Conservation (phyloP, 1,140 invertebrate genomes). For the Lysiphlebus fabarum region DNA sequence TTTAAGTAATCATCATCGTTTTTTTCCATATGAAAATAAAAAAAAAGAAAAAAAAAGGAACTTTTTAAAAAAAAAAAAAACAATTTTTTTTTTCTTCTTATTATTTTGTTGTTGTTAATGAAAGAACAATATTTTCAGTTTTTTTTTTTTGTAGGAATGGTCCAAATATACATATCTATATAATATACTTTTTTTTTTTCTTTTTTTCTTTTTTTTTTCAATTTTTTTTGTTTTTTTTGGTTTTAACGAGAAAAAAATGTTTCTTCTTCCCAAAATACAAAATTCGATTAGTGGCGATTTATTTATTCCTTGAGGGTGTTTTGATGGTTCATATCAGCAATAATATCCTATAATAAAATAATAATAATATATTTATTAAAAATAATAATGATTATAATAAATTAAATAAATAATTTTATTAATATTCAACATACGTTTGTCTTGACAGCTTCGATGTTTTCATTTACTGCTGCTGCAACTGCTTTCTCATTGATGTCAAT, state of each 20-base stretch:
- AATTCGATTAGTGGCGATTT: conserved; percentile 44
- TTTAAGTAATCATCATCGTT: too few relatives aligned
- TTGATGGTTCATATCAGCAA: conserved; percentile 49
- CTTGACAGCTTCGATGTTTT: conserved; percentile 46
- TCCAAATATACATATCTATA: conserved; percentile 57
- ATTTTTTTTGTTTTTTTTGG: conserved; percentile 53
- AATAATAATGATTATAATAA: too few relatives aligned
- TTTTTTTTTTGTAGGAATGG: conserved; percentile 53
- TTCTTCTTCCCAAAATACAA: conserved; percentile 55
- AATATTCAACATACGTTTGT: conserved; percentile 38
- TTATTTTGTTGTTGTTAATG: conserved; percentile 46
- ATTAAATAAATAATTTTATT: background rate
- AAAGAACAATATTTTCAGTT: conserved; percentile 51
- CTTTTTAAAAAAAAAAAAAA: too few relatives aligned
- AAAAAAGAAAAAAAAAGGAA: too few relatives aligned
- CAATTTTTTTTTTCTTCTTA: conserved; percentile 24
- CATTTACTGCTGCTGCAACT: conserved; percentile 49
- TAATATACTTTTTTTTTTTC: conserved; percentile 48
- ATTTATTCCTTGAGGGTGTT: conserved; percentile 47
- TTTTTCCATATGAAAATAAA: too few relatives aligned
- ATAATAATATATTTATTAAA: conserved; percentile 7
- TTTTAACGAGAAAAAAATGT: conserved; percentile 56
- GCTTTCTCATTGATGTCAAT: conserved; percentile 52
- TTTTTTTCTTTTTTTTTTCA: too few relatives aligned
- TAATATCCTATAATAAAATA: conserved; percentile 47